A percentile compares a stretch with the other conserved stretches of the same genome.
Conservation (phyloP, 92 coral and sea anemone genomes). For the Muricea muricata region DNA sequence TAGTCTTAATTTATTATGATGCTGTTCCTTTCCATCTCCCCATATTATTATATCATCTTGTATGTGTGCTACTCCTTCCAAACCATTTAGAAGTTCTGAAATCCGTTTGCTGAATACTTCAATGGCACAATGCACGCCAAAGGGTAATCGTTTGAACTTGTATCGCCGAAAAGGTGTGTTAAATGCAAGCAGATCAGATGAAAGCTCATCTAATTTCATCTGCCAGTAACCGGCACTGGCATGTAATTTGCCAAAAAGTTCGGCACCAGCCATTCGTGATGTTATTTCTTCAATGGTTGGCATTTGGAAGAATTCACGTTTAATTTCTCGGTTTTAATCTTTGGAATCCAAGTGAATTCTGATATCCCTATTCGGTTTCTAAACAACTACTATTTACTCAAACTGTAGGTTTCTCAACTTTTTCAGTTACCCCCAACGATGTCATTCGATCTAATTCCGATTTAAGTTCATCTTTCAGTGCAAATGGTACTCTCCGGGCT, state of each 20-base stretch:
- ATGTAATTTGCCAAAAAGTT: conserved; percentile 36
- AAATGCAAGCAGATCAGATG: conserved; percentile 22
- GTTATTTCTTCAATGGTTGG: conserved; percentile 39
- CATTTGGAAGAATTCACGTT: conserved; percentile 11
- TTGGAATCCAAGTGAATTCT: conserved; percentile 5
- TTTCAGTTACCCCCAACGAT: no score
- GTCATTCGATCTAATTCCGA: no score
- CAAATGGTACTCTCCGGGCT: no score
- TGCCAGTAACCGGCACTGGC: conserved; percentile 24
- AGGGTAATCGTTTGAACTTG: conserved; percentile 51
- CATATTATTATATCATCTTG: conserved; percentile 48
- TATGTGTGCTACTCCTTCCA: conserved; percentile 32
- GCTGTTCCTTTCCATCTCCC: conserved; percentile 43
- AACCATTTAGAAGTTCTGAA: conserved; percentile 20
- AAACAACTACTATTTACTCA: not conserved
- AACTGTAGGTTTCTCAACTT: no score
- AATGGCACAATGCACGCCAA: no score
- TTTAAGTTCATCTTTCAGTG: no score
- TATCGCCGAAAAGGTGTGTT: conserved; percentile 12
- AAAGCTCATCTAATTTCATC: not conserved
- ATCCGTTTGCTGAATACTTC: conserved; percentile 39
- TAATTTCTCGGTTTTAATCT: conserved; percentile 6
- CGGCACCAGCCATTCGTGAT: conserved; percentile 33
- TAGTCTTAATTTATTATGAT: conserved; percentile 38
- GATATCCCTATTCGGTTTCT: conserved; percentile 6